Base-by-base conservation (phyloP, 2,888 invertebrate species). In the Molorchus minor region DNA sequence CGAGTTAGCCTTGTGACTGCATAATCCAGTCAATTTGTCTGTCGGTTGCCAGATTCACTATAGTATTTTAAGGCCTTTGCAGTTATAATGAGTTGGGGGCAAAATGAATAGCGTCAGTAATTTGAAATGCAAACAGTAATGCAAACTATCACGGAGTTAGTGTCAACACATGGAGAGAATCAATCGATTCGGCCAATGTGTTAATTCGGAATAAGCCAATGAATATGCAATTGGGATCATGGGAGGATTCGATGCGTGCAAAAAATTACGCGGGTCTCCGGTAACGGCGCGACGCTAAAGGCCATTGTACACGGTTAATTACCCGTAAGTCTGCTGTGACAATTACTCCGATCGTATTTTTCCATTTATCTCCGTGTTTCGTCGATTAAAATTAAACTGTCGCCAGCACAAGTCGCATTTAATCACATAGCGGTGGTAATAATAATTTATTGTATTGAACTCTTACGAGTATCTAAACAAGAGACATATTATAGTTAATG, bases 31-130 rank as follows among this genome's bases (percentile, higher is more conserved):
- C 64, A 54, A 61, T 64, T 61, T 61, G 61, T 53, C 57, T 58
- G 55, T 54, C 61, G 44, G 47, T 33, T 63, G 63, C 61, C 58
- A 58, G 63, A 60, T 63, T 61, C 58, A 52, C 54, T 52, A 55
- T 57, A 43, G 56, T 61, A 58, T 62, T 55, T 61, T 63, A 56
- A 62, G 61, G 57, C 62, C 43, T 56, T 45, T 55, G 45, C 57
- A 40, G 51, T 58, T 63, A 64, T 62, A 67, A 62, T 62, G 58
- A 64, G 62, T 57, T 44, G n/a, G 56, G 29, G 33, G 41, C 51
- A 57, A 66, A 64, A 66, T 66, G 63, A 66, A 66, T 66, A 61
- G 66, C 64, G 62, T 61, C 53, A 58, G 61, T 66, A 64, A 66
- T 66, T 66, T 66, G 61, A 53, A 60, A 64, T 57, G 61, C 66